phyloP scores from a whole-genome alignment of 2,797 vertebrate genomes.

The Perodicticus potto region DNA sequence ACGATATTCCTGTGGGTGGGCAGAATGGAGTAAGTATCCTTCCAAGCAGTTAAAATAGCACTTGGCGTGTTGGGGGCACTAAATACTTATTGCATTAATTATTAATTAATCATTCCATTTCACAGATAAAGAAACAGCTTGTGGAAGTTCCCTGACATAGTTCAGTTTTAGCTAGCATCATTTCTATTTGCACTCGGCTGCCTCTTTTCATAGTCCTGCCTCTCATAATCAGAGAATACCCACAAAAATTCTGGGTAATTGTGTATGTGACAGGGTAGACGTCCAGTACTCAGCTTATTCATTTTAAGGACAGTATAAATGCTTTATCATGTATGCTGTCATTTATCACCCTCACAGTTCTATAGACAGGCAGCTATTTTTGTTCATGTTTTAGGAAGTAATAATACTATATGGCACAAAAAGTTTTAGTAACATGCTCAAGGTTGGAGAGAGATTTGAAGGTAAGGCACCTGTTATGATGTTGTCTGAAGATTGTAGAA shows the following conservation, averaged over 20 bases:
- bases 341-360: background rate
- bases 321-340: background rate
- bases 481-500: background rate
- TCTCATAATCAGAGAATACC: too few relatives aligned
- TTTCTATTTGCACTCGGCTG: background rate
- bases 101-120: background rate
- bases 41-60: background rate
- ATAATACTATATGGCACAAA: background rate
- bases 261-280: background rate
- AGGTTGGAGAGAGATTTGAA: background rate
- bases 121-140: background rate
- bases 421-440: constrained; percentile 7
- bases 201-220: background rate
- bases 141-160: background rate
- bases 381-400: background rate
- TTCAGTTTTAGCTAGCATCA: background rate
- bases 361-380: background rate
- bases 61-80: background rate
- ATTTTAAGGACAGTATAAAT: background rate
- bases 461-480: background rate
- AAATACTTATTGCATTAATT: constrained; percentile 7
- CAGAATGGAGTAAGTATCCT: background rate
- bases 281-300: background rate
- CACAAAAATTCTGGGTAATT: background rate
- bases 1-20: background rate